phyloP scores from a whole-genome alignment of 2,113 vertebrate species.

The Prolemur simus region DNA sequence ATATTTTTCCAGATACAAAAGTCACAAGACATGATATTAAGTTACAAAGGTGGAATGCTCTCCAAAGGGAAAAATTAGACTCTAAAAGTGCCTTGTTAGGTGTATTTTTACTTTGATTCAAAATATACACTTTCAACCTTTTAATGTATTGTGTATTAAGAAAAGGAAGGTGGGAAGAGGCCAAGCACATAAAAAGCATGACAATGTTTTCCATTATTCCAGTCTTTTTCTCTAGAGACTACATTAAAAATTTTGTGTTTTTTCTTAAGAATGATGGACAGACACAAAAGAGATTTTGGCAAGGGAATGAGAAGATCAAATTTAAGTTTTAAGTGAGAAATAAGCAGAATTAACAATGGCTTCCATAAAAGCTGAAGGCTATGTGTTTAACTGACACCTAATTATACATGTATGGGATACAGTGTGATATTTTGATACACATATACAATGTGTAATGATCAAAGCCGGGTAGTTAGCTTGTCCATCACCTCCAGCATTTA shows the following conservation, averaged over 20 bases:
- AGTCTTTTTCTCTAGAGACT: neutral
- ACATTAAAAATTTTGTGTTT: neutral
- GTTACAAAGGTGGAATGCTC: slow-evolving; percentile 50
- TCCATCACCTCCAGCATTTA: too few relatives aligned
- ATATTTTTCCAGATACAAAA: slow-evolving; percentile 61
- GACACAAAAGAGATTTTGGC: neutral
- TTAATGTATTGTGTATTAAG: slow-evolving; percentile 53
- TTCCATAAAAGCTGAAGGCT: neutral
- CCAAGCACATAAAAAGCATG: neutral
- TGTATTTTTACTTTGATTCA: slow-evolving; percentile 69
- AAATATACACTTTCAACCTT: slow-evolving; percentile 59
- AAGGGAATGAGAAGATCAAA: neutral
- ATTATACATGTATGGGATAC: neutral
- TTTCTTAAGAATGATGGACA: neutral
- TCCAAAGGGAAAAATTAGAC: slow-evolving; percentile 15
- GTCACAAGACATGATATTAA: slow-evolving; percentile 62
- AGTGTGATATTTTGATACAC: neutral
- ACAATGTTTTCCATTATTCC: neutral
- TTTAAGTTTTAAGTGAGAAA: slow-evolving; percentile 15
- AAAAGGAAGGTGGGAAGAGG: neutral
- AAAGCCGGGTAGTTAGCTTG: neutral
- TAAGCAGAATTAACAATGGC: neutral
- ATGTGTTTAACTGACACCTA: neutral
- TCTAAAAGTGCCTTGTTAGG: slow-evolving; percentile 64
- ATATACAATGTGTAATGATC: neutral